A percentile compares a stretch with the other conserved stretches of the same genome.
Conservation (phyloP, 1,140 invertebrate species). For the Drosophila albomicans region DNA sequence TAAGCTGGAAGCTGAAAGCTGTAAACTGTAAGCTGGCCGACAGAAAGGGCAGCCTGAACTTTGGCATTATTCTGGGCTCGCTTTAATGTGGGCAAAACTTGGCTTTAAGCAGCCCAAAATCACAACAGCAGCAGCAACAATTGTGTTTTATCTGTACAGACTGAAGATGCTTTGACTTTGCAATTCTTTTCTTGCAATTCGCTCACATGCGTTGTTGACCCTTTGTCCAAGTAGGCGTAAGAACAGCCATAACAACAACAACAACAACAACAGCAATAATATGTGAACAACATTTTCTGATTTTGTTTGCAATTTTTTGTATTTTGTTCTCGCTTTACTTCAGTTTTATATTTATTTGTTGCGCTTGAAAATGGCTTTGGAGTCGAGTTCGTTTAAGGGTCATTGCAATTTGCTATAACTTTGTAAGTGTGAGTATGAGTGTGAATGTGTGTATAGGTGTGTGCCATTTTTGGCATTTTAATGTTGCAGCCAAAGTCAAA, state of each 20-base stretch:
- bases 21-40: slow-evolving; percentile 38
- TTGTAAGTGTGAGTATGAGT: neutral
- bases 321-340: slow-evolving; percentile 6
- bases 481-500: slow-evolving; percentile 14
- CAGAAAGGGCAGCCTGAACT: slow-evolving; percentile 38
- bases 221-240: slow-evolving; percentile 33
- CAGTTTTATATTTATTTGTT: slow-evolving; percentile 32
- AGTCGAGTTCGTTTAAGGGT: slow-evolving; percentile 68
- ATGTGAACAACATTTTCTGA: slow-evolving; percentile 14
- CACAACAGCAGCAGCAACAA: neutral
- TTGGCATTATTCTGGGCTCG: slow-evolving; percentile 22
- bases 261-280: slow-evolving; percentile 7
- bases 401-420: slow-evolving; percentile 47
- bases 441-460: slow-evolving; percentile 4
- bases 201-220: slow-evolving; percentile 33
- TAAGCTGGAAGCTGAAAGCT: slow-evolving; percentile 51
- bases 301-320: slow-evolving; percentile 8
- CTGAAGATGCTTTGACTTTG: neutral
- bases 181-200: slow-evolving; percentile 2
- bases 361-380: slow-evolving; percentile 28
- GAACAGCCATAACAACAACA: neutral
- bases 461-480: slow-evolving; percentile 25
- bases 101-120: slow-evolving; percentile 33
- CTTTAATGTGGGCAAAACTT: slow-evolving; percentile 42
- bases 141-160: neutral